Percentiles rank a stretch among this genome's conserved stretches.
Evolutionary conservation across 2,888 invertebrate genomes (phyloP).

Genomic region (Sepiola atlantica): DNA sequence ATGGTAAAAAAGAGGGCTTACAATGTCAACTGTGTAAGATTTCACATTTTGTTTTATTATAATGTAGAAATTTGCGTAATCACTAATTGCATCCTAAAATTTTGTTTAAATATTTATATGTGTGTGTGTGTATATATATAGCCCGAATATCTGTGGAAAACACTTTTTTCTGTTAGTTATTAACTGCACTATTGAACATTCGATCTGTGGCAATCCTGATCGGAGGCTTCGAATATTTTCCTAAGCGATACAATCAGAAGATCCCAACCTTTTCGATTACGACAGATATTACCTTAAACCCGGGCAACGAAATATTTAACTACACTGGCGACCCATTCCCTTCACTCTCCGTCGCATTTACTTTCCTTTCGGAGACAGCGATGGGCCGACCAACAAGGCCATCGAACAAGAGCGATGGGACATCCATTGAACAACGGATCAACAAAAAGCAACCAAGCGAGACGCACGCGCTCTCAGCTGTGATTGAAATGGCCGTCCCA

Average conservation of each 20-base stretch:
- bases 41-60: too few relatives aligned
- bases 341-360: not conserved
- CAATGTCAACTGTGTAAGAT: too few relatives aligned
- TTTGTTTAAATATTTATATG: too few relatives aligned
- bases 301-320: not conserved
- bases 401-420: not conserved
- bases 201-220: not conserved
- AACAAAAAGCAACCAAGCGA: constrained; percentile 3
- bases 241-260: not conserved
- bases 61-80: too few relatives aligned
- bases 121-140: not conserved
- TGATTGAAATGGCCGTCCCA: not conserved
- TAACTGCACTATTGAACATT: not conserved
- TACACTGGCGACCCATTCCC: not conserved
- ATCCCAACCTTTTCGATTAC: not conserved
- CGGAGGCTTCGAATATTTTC: not conserved
- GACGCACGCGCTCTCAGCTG: not conserved
- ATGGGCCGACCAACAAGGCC: not conserved
- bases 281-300: not conserved
- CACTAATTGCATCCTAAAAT: not conserved
- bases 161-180: not conserved
- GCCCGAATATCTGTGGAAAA: not conserved
- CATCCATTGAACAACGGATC: not conserved
- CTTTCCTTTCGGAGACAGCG: not conserved
- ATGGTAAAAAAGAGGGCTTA: too few relatives aligned